A percentile compares a stretch with the other conserved stretches of the same genome.
phyloP scores from a whole-genome alignment of 2,797 vertebrate species.

The Thamnophis elegans region DNA sequence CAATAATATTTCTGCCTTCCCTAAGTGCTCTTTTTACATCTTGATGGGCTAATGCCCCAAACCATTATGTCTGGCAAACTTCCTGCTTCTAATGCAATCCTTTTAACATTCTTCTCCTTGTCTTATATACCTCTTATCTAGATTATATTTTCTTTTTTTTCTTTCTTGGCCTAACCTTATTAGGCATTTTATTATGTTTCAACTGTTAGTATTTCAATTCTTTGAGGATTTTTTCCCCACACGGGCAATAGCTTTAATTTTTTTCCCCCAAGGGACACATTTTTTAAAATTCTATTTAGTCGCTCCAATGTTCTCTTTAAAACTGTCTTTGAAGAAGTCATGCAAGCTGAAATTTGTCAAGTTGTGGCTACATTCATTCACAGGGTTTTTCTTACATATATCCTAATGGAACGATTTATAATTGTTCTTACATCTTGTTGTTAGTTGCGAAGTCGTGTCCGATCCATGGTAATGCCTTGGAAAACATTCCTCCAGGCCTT shows the following conservation, averaged over 20 bases:
- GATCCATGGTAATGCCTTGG: too few species aligned
- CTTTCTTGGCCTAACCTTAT: neutral
- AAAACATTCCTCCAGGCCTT: too few species aligned
- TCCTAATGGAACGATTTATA: neutral
- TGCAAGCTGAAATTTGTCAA: neutral
- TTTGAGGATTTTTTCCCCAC: neutral
- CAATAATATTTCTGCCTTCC: slow-evolving; percentile 25
- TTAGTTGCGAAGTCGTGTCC: too few species aligned
- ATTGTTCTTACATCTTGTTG: neutral
- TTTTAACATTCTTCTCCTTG: slow-evolving; percentile 31
- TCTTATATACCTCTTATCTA: slow-evolving; percentile 22
- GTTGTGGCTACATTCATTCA: neutral
- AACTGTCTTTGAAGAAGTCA: neutral
- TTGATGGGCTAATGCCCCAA: slow-evolving; percentile 35
- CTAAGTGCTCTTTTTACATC: slow-evolving; percentile 39
- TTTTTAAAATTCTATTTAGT: neutral
- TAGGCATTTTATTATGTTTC: slow-evolving; percentile 16
- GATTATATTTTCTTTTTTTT: neutral
- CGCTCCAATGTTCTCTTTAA: neutral
- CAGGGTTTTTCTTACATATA: neutral
- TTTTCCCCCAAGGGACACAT: neutral
- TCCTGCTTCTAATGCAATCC: slow-evolving; percentile 32
- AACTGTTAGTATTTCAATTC: neutral
- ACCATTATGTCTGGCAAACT: slow-evolving; percentile 21
- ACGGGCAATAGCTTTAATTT: neutral